These are phyloP conservation scores for Xylophagus ater DNA, from an alignment of 2,888 invertebrate species.

Conservation along the genomic window DNA sequence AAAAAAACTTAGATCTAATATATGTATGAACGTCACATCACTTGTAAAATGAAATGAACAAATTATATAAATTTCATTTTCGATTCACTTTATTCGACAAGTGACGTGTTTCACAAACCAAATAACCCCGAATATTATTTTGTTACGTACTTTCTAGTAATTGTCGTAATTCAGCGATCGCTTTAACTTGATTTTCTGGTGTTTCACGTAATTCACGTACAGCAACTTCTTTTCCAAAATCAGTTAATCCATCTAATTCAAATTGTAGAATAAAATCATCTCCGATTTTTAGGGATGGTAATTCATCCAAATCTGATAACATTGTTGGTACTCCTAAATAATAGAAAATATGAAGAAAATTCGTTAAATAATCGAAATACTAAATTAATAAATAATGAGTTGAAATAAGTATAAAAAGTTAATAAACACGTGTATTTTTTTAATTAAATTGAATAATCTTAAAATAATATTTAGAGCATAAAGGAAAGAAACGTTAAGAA, in stretches of 20 bases:
- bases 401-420: too few relatives aligned
- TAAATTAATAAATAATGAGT: too few relatives aligned
- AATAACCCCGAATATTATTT: too few relatives aligned
- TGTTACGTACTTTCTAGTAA: slow-evolving; percentile 48
- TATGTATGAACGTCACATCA: slow-evolving; percentile 10
- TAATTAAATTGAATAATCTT: too few relatives aligned
- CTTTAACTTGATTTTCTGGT: slow-evolving; percentile 51
- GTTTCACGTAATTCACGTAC: slow-evolving; percentile 58
- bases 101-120: too few relatives aligned
- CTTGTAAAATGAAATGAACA: neutral
- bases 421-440: too few relatives aligned
- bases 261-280: slow-evolving; percentile 43
- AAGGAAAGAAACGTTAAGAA: too few relatives aligned
- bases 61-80: neutral
- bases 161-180: slow-evolving; percentile 44
- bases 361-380: neutral
- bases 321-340: slow-evolving; percentile 56
- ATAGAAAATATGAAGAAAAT: slow-evolving; percentile 17
- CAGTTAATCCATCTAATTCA: slow-evolving; percentile 54
- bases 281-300: slow-evolving; percentile 58
- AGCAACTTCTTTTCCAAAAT: slow-evolving; percentile 56
- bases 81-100: slow-evolving; percentile 8
- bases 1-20: too few relatives aligned
- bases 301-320: slow-evolving; percentile 56
- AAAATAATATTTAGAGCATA: too few relatives aligned